phyloP scores from a whole-genome alignment of 1,140 invertebrate species.

The Drosophila mayri region DNA sequence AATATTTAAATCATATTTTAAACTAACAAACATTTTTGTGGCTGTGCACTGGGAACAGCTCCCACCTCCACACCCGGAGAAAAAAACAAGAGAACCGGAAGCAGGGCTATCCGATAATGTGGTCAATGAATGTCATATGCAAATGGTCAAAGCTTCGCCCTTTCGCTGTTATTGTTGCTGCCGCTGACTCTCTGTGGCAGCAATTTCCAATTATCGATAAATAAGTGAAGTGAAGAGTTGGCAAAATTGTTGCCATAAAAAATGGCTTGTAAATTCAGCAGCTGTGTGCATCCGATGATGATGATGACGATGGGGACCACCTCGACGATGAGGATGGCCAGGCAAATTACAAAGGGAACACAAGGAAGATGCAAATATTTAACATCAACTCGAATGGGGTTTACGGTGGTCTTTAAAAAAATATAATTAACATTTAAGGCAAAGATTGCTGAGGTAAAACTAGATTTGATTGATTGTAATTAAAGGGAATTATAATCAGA shows the following conservation, averaged over 20 bases:
- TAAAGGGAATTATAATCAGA: neutral
- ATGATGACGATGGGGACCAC: conserved; percentile 17
- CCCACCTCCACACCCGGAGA: neutral
- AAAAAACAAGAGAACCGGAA: neutral
- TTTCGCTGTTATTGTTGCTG: conserved; percentile 9
- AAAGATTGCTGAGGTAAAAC: neutral
- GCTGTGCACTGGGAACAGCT: neutral
- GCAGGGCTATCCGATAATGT: conserved; percentile 52
- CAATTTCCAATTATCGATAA: conserved; percentile 78
- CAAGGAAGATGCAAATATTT: conserved; percentile 23
- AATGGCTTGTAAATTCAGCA: conserved; percentile 65
- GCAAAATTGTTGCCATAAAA: conserved; percentile 58
- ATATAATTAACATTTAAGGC: neutral
- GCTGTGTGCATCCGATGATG: conserved; percentile 35
- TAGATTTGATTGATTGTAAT: neutral
- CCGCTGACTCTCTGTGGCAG: conserved; percentile 18
- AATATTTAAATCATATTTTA: neutral
- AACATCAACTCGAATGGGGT: neutral
- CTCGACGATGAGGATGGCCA: conserved; percentile 8
- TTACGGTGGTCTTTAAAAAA: neutral
- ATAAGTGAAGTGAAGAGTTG: conserved; percentile 72
- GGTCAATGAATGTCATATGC: conserved; percentile 60
- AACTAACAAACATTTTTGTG: neutral
- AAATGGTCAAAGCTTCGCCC: conserved; percentile 35
- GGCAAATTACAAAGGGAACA: conserved; percentile 47